Conservation (phyloP, 2,888 invertebrate species). For the Heteromurus nitidus region DNA sequence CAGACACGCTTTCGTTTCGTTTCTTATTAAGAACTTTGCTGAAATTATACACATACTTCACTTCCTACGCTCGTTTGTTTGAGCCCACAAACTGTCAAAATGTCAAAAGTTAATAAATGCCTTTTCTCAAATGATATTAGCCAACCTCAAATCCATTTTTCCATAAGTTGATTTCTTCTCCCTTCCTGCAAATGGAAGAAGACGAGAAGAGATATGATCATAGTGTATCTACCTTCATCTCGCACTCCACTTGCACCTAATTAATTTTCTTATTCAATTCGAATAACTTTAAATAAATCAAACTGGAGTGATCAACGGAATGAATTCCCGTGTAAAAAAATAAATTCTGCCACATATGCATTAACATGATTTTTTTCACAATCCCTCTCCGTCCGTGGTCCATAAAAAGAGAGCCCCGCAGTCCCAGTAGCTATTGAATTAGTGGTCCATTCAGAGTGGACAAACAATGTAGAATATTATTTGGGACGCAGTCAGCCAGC, state of each 20-base stretch:
- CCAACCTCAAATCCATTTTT: no score
- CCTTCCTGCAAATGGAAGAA: not conserved
- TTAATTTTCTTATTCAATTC: slow-evolving; percentile 50
- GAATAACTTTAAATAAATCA: slow-evolving; percentile 39
- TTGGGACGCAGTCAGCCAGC: slow-evolving; percentile 19
- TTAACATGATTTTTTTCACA: no score
- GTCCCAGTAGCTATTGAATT: slow-evolving; percentile 61
- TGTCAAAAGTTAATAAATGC: slow-evolving; percentile 33
- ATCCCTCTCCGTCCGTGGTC: no score
- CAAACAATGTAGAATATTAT: slow-evolving; percentile 33
- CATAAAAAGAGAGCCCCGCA: slow-evolving; percentile 18
- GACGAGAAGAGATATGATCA: no score
- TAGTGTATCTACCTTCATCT: not conserved
- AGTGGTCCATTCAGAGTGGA: slow-evolving; percentile 35
- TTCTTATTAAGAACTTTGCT: not conserved
- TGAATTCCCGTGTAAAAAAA: not conserved
- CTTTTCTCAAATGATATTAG: no score
- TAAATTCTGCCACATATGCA: no score
- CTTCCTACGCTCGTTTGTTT: slow-evolving; percentile 22
- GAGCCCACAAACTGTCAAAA: slow-evolving; percentile 29
- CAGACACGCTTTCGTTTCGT: no score
- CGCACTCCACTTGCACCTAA: slow-evolving; percentile 23
- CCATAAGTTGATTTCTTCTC: no score
- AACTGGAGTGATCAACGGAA: slow-evolving; percentile 18
- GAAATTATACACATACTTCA: slow-evolving; percentile 7